Conservation (phyloP, 2,113 vertebrate species). For the Merops nubicus region DNA sequence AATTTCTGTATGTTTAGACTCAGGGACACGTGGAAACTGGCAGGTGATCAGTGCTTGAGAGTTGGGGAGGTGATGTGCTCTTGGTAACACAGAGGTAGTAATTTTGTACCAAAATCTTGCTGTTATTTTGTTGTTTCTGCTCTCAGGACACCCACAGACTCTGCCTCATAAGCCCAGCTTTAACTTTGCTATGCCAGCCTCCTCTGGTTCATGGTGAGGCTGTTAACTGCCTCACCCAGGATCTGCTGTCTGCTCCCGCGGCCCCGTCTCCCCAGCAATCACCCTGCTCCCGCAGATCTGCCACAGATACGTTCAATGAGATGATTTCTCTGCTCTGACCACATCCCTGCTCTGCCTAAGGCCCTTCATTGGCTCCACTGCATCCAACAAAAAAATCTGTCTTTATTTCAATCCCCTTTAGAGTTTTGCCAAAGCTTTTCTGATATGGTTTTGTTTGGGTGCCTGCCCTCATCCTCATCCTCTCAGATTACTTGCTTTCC, state of each 20-base stretch:
- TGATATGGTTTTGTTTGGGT: fast-evolving
- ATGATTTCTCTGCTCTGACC: not conserved
- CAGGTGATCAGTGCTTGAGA: not conserved
- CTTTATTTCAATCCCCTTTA: not conserved
- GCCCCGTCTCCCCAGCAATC: fast-evolving
- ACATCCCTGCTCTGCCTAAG: not conserved
- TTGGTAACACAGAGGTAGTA: not conserved
- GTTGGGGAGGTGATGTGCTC: not conserved
- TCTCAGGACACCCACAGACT: not conserved
- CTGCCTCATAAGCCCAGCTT: not conserved
- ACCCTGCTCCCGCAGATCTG: not conserved
- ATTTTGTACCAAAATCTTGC: not conserved
- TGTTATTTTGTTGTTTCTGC: not conserved
- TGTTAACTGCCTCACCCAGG: too few species aligned
- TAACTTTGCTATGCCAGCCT: not conserved
- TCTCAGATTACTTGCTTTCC: not conserved
- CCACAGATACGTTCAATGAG: fast-evolving
- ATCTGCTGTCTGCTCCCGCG: too few species aligned
- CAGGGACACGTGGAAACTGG: not conserved
- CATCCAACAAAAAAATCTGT: not conserved
- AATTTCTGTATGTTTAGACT: fast-evolving
- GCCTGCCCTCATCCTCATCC: not conserved
- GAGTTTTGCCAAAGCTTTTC: not conserved
- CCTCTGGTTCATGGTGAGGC: not conserved
- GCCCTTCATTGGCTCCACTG: not conserved